Evolutionary conservation across 2,888 invertebrate species (phyloP).

Genomic region (Apotomis capreana): DNA sequence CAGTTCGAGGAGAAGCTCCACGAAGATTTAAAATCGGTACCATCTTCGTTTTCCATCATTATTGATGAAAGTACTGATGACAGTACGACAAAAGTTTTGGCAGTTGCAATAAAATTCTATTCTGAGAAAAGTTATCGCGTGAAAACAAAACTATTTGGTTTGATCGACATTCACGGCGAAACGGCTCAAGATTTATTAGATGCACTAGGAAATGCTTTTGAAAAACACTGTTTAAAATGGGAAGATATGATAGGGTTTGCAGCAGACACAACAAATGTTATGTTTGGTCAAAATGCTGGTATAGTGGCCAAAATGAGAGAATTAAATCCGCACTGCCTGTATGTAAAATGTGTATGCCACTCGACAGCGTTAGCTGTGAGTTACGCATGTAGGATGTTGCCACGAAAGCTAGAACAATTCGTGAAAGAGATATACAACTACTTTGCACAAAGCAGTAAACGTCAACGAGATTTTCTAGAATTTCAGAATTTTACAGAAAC

Average conservation of each 20-base stretch:
- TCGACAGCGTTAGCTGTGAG: conserved; percentile 15
- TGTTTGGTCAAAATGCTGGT: conserved; percentile 18
- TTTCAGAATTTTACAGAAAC: conserved; percentile 22
- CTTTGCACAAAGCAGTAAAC: conserved; percentile 6
- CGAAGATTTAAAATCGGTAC: conserved; percentile 3
- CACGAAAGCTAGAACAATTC: conserved; percentile 16
- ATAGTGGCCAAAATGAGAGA: conserved; percentile 22
- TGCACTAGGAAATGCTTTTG: conserved; percentile 9
- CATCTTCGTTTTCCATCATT: conserved; percentile 7
- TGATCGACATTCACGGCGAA: conserved; percentile 20
- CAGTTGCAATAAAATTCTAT: conserved; percentile 21
- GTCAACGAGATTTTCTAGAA: conserved; percentile 14
- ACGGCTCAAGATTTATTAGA: conserved; percentile 21
- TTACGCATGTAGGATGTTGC: conserved; percentile 9
- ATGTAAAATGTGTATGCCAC: conserved; percentile 17
- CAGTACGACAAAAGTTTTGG: conserved; percentile 10
- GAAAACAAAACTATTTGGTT: conserved; percentile 14
- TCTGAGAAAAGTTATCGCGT: conserved; percentile 7
- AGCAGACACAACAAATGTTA: conserved; percentile 21
- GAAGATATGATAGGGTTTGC: conserved; percentile 15
- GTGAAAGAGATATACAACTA: conserved; percentile 20
- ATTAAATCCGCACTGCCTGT: conserved; percentile 19
- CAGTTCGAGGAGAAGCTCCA: neutral
- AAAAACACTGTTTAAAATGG: conserved; percentile 13
- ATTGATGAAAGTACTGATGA: conserved; percentile 16